Base-by-base conservation (phyloP, 1,140 invertebrate genomes). In the Ladona fulva region DNA sequence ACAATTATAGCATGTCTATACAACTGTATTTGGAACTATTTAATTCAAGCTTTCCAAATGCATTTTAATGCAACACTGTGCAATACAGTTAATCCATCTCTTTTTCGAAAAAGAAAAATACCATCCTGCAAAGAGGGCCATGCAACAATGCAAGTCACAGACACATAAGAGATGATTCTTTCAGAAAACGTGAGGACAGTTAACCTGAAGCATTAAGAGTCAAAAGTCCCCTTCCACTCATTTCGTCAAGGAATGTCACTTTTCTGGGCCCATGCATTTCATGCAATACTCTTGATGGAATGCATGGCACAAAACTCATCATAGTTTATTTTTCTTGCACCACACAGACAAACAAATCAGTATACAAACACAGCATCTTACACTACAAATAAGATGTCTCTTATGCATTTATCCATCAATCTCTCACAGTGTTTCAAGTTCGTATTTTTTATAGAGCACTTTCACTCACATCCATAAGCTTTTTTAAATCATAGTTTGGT, bases 271-370 rank as follows among this genome's bases (percentile, higher is more conserved):
- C 52, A 66, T 22, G 14, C 52, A 66, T 66, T 19, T 6, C 29
- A 37, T 22, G 76, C 77, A 76, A 25, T 77, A 75, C 74, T 74
- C 37, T 77, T 29, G 29, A 25, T 75, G 76, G 25, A 74, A 77
- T 79, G 74, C 77, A 42, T 79, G 77, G 66, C 74, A 79, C 75
- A 77, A 44, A 77, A 74, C 25, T 25, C 52, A 79, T 66, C 42
- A 25, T 37, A 29, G 42, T 29, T 77, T 79, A 74, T 79, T 42
- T 59, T 77, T 52, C 77, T 73, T 74, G 37, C 66, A 22, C 42
- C 24, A 75, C 42, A 42, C 42, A 42, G 75, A 25, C 44, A 78
- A 74, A 77, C 66, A 75, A 22, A 16, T 78, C 29, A 75, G 77
- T 78, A 75, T 78, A 74, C 29, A 78, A 74, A 75, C 25, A 78